Conservation (phyloP, 2,113 vertebrate genomes). For the Perca schrenkii region DNA sequence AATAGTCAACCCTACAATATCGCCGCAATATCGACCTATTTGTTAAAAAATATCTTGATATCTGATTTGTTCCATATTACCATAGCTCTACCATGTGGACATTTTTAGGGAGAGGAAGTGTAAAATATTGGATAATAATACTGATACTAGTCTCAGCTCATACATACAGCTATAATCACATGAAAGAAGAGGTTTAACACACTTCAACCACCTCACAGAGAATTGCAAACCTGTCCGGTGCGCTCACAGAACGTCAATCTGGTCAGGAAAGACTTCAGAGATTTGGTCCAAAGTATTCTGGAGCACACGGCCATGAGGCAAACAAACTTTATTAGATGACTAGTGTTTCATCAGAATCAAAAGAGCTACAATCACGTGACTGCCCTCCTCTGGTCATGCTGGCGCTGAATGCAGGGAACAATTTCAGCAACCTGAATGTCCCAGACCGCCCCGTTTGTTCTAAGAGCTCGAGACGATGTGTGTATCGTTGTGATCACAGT, state of each 20-base stretch:
- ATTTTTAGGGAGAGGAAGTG: background rate
- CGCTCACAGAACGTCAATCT: no score
- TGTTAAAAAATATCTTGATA: no score
- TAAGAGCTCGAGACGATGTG: background rate
- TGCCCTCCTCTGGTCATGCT: conserved; percentile 1
- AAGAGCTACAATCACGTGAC: background rate
- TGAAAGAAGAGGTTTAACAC: no score
- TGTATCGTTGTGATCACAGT: background rate
- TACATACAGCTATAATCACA: background rate
- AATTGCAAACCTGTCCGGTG: no score
- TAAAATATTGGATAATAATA: background rate
- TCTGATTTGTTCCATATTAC: no score
- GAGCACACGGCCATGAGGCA: background rate
- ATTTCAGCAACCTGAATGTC: background rate
- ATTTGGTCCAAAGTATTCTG: background rate
- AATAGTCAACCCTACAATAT: no score
- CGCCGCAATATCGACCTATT: no score
- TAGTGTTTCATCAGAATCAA: no score
- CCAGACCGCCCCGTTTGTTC: background rate
- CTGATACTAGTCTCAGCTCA: background rate
- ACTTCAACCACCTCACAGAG: no score
- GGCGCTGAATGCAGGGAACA: conserved; percentile 18
- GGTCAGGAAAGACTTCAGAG: background rate
- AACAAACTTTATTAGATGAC: background rate
- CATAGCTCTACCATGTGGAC: background rate